phyloP scores from a whole-genome alignment of 2,888 invertebrate species.

The Pseudolycoriella hygida region DNA sequence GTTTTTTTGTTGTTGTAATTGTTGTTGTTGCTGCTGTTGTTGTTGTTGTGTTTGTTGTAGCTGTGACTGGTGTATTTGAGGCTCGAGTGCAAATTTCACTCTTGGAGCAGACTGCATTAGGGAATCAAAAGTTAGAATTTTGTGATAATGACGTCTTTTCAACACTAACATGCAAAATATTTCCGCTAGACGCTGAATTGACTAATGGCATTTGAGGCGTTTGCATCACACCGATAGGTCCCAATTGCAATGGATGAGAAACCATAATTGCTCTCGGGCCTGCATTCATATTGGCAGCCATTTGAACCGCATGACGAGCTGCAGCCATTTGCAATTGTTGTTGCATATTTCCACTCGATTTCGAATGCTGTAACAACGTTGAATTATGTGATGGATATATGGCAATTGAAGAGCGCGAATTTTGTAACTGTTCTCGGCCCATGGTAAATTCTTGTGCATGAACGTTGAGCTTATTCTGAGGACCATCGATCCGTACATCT shows the following conservation, averaged over 20 bases:
- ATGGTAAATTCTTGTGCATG: conserved; percentile 83
- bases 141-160: background rate
- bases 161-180: conserved; percentile 40
- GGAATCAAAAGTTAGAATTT: background rate
- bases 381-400: conserved; percentile 19
- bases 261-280: conserved; percentile 24
- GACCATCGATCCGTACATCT: conserved; percentile 45
- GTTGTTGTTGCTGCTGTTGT: conserved; percentile 15
- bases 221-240: conserved; percentile 17
- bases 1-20: conserved; percentile 6
- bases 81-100: conserved; percentile 28
- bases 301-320: conserved; percentile 13
- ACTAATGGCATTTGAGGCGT: conserved; percentile 22
- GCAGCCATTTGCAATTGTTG: conserved; percentile 28
- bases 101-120: conserved; percentile 15
- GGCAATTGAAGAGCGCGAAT: conserved; percentile 22
- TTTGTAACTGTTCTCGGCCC: conserved; percentile 27
- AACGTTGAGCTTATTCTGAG: conserved; percentile 57
- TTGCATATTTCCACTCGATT: conserved; percentile 37
- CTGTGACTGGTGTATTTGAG: conserved; percentile 17
- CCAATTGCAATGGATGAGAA: conserved; percentile 24
- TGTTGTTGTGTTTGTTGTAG: background rate
- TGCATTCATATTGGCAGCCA: conserved; percentile 12
- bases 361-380: conserved; percentile 28
- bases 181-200: conserved; percentile 53